Percentiles rank a stretch among this genome's conserved stretches.
Conservation (phyloP, 2,113 vertebrate genomes). For the Charadrius vociferus region DNA sequence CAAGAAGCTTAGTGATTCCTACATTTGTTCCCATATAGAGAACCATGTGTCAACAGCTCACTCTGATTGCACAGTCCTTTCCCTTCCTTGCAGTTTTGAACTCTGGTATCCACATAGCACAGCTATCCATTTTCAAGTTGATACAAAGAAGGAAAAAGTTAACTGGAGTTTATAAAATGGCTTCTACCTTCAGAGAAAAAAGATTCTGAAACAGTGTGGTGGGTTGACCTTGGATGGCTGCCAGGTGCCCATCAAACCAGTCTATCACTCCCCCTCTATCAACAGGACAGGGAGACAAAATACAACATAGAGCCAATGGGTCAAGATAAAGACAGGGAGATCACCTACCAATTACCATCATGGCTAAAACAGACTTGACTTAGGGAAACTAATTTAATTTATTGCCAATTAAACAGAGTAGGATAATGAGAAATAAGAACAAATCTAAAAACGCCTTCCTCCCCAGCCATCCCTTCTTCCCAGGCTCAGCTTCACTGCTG, state of each 20-base stretch:
- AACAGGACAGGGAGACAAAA: background rate
- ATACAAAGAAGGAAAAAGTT: background rate
- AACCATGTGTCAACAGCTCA: background rate
- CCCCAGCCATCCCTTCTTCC: background rate
- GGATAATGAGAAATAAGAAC: background rate
- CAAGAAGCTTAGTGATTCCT: background rate
- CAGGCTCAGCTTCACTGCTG: background rate
- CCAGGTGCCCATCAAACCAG: background rate
- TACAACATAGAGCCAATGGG: background rate
- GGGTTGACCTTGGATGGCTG: background rate
- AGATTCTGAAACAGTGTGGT: background rate
- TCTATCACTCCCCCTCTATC: background rate
- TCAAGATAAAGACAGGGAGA: background rate
- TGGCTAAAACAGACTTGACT: background rate
- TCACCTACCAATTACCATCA: background rate
- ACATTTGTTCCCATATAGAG: background rate
- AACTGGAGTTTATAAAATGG: background rate
- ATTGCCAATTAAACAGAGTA: background rate
- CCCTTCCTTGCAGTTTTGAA: background rate
- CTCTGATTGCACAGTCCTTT: background rate
- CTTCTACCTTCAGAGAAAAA: background rate
- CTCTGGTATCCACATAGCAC: background rate
- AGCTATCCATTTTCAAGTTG: background rate
- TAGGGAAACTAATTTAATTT: background rate
- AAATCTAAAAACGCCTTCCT: background rate